Evolutionary conservation across 2,113 vertebrate genomes (phyloP).

Genomic region (Sinocyclocheilus rhinocerous): DNA sequence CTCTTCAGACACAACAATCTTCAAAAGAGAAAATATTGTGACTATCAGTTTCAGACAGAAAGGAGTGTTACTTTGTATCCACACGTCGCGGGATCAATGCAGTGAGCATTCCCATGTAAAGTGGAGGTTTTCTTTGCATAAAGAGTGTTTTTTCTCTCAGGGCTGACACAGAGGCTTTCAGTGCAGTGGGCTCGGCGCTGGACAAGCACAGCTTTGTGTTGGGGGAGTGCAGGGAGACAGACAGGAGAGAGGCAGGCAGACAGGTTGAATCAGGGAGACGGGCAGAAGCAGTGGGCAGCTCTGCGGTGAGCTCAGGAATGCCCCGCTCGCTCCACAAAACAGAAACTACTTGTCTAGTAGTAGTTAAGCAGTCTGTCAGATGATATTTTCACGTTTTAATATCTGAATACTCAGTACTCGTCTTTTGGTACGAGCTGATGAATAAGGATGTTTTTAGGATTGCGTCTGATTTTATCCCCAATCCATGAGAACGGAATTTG

Average conservation of each 20-base stretch:
- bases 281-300: constrained; percentile 40
- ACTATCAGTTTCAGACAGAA: constrained; percentile 21
- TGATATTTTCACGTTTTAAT: background rate
- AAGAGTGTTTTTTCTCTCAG: constrained; percentile 36
- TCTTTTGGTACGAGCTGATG: background rate
- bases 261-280: constrained; percentile 23
- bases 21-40: constrained; percentile 18
- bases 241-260: constrained; percentile 33
- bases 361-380: background rate
- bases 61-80: constrained; percentile 5
- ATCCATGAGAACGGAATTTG: constrained; percentile 22
- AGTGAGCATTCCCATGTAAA: constrained; percentile 55
- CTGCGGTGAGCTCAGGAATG: constrained; percentile 62
- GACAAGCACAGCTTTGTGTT: constrained; percentile 67
- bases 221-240: constrained; percentile 19
- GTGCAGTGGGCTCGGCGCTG: constrained; percentile 55
- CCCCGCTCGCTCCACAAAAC: constrained; percentile 39
- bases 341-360: background rate
- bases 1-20: constrained; percentile 26
- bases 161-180: constrained; percentile 67
- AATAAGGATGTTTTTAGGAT: background rate
- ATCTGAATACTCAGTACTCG: background rate
- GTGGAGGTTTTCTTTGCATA: constrained; percentile 56
- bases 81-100: constrained; percentile 6
- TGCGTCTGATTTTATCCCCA: background rate